Percentiles rank a stretch among this genome's conserved stretches.
These are phyloP conservation scores for Montifringilla adamsi DNA, from an alignment of 2,113 vertebrate genomes.

Conservation along the genomic window DNA sequence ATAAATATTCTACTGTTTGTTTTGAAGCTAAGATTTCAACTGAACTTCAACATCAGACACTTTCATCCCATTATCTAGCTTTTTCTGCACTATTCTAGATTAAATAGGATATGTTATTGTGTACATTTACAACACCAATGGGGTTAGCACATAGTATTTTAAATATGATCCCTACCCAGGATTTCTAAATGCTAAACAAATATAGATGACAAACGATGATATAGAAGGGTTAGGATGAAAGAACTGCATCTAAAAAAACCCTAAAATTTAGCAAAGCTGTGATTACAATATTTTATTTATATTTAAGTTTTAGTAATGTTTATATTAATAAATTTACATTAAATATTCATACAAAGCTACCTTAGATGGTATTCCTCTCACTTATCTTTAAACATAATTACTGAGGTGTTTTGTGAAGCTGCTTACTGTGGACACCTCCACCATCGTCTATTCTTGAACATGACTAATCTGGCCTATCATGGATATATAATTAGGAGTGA, in stretches of 20 bases:
- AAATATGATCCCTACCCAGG: background rate
- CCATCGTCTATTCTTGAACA: background rate
- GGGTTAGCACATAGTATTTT: background rate
- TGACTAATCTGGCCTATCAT: background rate
- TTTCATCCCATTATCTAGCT: background rate
- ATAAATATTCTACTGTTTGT: background rate
- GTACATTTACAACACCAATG: background rate
- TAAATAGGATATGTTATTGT: background rate
- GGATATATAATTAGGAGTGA: background rate
- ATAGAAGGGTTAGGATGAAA: background rate
- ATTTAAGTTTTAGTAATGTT: background rate
- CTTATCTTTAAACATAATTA: background rate
- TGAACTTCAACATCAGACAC: background rate
- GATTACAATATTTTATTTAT: background rate
- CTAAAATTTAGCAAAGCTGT: background rate
- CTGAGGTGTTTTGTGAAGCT: background rate
- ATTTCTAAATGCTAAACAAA: background rate
- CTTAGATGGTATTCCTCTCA: background rate
- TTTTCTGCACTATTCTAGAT: background rate
- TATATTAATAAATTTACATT: background rate
- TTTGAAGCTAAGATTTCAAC: background rate
- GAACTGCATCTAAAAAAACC: background rate
- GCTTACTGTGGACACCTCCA: background rate
- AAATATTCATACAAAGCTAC: background rate
- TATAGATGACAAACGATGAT: background rate